These are phyloP conservation scores for Alauda arvensis DNA, from an alignment of 2,797 vertebrate genomes.

Conservation along the genomic window DNA sequence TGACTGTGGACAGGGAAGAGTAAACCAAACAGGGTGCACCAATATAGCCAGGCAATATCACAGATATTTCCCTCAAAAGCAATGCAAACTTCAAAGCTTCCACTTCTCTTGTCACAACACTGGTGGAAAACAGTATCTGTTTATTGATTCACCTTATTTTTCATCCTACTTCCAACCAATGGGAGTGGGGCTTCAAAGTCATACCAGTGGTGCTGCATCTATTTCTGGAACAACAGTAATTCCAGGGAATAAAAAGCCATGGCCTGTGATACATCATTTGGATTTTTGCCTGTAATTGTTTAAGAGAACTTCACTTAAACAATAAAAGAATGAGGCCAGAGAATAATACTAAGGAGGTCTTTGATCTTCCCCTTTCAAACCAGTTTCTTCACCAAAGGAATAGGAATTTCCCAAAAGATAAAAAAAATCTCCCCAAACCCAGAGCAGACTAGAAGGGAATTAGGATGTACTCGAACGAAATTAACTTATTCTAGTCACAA, in stretches of 20 bases:
- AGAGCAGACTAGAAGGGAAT: background rate
- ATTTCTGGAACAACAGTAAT: conserved; percentile 34
- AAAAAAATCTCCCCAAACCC: background rate
- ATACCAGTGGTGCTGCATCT: background rate
- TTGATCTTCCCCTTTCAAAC: conserved; percentile 39
- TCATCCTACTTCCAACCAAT: background rate
- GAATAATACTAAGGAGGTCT: conserved; percentile 15
- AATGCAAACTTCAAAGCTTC: conserved; percentile 35
- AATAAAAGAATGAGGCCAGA: conserved; percentile 34
- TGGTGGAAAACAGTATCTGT: conserved; percentile 22
- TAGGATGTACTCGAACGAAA: background rate
- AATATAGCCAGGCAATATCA: background rate
- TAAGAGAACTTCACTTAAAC: conserved; percentile 10
- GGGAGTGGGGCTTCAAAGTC: conserved; percentile 12
- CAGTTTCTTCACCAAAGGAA: conserved; percentile 1
- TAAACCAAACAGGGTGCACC: background rate
- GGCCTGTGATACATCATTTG: background rate
- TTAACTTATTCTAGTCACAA: background rate
- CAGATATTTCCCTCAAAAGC: conserved; percentile 19
- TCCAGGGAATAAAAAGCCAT: background rate
- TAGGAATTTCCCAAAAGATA: background rate
- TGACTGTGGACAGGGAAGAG: background rate
- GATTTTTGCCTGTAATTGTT: conserved; percentile 27
- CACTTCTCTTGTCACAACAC: background rate
- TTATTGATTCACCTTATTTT: conserved; percentile 37